These are phyloP conservation scores for Hofmannophila pseudospretella DNA, from an alignment of 2,888 invertebrate genomes.

Conservation along the genomic window DNA sequence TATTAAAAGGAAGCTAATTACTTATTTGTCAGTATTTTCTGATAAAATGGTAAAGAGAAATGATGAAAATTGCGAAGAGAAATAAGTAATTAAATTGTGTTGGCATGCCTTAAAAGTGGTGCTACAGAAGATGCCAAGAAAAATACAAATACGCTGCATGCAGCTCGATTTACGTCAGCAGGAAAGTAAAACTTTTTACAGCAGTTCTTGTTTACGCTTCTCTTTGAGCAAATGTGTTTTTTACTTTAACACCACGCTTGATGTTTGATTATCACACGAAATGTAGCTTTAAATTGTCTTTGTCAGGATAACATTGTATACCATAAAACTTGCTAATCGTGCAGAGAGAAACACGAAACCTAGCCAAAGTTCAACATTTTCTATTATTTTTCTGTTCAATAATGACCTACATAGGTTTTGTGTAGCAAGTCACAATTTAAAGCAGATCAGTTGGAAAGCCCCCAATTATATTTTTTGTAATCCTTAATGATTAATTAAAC, in stretches of 20 bases:
- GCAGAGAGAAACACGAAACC: too few relatives aligned
- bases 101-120: too few relatives aligned
- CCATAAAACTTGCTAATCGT: too few relatives aligned
- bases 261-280: slow-evolving; percentile 7
- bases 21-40: neutral
- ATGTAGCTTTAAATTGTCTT: slow-evolving; percentile 1
- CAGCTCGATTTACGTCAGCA: slow-evolving; percentile 28
- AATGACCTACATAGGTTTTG: too few relatives aligned
- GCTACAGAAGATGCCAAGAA: slow-evolving; percentile 14
- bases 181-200: slow-evolving; percentile 23
- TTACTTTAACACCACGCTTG: slow-evolving; percentile 17
- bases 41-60: neutral
- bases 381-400: neutral
- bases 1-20: neutral
- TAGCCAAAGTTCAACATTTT: too few relatives aligned
- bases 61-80: too few relatives aligned
- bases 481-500: slow-evolving; percentile 10
- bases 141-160: too few relatives aligned
- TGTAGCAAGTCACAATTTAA: too few relatives aligned
- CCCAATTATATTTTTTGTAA: slow-evolving; percentile 2
- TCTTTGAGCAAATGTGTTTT: slow-evolving; percentile 14
- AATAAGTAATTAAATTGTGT: too few relatives aligned
- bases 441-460: neutral
- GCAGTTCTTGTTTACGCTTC: slow-evolving; percentile 16
- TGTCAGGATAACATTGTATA: too few relatives aligned